These are phyloP conservation scores for Nasonovia ribisnigri DNA, from an alignment of 2,888 invertebrate genomes.

Conservation along the genomic window DNA sequence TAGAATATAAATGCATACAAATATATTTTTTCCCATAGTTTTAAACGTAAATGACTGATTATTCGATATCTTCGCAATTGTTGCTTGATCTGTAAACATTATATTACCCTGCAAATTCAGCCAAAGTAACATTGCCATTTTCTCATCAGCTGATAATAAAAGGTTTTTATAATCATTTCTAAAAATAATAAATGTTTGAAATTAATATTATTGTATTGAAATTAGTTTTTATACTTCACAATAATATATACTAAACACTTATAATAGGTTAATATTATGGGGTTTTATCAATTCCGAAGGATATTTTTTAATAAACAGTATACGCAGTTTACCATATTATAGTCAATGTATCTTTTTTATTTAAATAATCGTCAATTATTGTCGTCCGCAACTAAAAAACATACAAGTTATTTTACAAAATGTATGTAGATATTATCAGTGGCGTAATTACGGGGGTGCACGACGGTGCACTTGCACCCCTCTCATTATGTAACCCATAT, in stretches of 20 bases:
- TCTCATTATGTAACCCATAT: too few relatives aligned
- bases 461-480: too few relatives aligned
- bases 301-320: too few relatives aligned
- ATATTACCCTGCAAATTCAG: conserved; percentile 7
- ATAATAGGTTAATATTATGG: not conserved
- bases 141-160: not conserved
- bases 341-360: too few relatives aligned
- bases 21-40: conserved; percentile 9
- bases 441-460: too few relatives aligned
- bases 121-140: conserved; percentile 42
- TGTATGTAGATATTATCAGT: too few relatives aligned
- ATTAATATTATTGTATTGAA: not conserved
- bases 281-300: not conserved
- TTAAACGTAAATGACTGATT: not conserved
- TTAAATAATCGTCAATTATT: too few relatives aligned
- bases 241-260: not conserved
- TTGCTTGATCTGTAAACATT: not conserved
- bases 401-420: too few relatives aligned
- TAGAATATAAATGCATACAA: not conserved
- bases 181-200: not conserved
- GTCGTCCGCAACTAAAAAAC: too few relatives aligned
- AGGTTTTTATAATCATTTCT: conserved; percentile 13
- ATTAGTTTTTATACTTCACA: not conserved
- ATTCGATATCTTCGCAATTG: not conserved
- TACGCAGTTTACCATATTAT: too few relatives aligned